phyloP scores from a whole-genome alignment of 2,113 vertebrate species.

The Diglossa brunneiventris region DNA sequence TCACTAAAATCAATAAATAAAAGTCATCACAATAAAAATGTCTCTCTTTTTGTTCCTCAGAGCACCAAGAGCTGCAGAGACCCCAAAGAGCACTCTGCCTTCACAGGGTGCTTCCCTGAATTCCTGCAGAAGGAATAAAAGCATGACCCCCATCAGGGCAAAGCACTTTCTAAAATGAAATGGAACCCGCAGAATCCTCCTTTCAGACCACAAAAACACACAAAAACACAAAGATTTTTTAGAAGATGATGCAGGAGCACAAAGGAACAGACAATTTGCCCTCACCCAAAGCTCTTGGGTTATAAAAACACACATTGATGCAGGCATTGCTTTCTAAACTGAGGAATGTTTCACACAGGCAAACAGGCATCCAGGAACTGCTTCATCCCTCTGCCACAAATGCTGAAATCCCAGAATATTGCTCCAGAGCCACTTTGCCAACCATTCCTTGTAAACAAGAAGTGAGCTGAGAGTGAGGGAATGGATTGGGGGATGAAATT shows the following conservation, averaged over 20 bases:
- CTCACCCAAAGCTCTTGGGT: not conserved
- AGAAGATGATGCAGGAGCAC: not conserved
- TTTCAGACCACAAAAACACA: not conserved
- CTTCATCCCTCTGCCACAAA: not conserved
- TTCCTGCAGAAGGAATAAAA: not conserved
- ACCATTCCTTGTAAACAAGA: not conserved
- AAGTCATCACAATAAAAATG: not conserved
- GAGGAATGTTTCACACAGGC: not conserved
- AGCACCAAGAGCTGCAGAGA: not conserved
- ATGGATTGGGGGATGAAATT: not conserved
- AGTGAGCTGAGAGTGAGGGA: not conserved
- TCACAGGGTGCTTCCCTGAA: not conserved
- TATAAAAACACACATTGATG: not conserved
- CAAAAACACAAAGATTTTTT: not conserved
- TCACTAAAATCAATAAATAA: not conserved
- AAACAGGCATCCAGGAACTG: not conserved
- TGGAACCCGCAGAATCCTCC: not conserved
- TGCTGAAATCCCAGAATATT: not conserved
- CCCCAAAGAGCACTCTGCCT: not conserved
- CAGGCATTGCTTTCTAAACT: not conserved
- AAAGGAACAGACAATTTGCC: not conserved
- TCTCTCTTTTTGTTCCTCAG: not conserved
- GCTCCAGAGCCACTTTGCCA: not conserved
- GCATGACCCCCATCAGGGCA: not conserved
- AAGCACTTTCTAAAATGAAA: not conserved